These are phyloP conservation scores for Pampus argenteus DNA, from an alignment of 2,797 vertebrate genomes.

Conservation along the genomic window DNA sequence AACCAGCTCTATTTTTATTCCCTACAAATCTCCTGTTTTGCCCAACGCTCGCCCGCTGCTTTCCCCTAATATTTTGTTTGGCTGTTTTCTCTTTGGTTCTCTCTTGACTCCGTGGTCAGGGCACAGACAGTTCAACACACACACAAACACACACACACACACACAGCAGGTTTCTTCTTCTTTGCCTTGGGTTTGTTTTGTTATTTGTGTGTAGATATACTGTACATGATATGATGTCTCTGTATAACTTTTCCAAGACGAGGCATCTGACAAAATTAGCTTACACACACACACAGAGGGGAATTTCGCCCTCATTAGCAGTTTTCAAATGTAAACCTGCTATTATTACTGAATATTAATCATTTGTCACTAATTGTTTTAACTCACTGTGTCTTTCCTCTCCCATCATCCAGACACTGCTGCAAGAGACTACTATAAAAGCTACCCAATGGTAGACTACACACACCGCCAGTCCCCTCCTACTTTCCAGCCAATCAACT, in stretches of 20 bases:
- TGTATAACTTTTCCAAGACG: neutral
- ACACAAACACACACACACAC: conserved; percentile 10
- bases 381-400: conserved; percentile 22
- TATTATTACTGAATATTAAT: neutral
- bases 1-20: conserved; percentile 75
- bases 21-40: conserved; percentile 47
- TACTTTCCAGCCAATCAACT: conserved; percentile 86
- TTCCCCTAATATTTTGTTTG: neutral
- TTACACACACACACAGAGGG: neutral
- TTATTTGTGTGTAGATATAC: neutral
- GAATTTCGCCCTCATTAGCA: neutral
- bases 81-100: conserved; percentile 9
- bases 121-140: conserved; percentile 13
- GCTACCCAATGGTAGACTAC: conserved; percentile 86
- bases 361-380: neutral
- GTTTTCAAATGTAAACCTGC: neutral
- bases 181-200: conserved; percentile 8
- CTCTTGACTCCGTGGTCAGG: conserved; percentile 5
- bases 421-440: conserved; percentile 90
- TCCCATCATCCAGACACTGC: conserved; percentile 80
- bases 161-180: neutral
- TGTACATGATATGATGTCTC: neutral
- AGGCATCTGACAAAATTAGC: neutral
- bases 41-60: conserved; percentile 6
- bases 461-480: conserved; percentile 81